Evolutionary conservation across 2,113 vertebrate species (phyloP).

Genomic region (Hepsetus odoe): DNA sequence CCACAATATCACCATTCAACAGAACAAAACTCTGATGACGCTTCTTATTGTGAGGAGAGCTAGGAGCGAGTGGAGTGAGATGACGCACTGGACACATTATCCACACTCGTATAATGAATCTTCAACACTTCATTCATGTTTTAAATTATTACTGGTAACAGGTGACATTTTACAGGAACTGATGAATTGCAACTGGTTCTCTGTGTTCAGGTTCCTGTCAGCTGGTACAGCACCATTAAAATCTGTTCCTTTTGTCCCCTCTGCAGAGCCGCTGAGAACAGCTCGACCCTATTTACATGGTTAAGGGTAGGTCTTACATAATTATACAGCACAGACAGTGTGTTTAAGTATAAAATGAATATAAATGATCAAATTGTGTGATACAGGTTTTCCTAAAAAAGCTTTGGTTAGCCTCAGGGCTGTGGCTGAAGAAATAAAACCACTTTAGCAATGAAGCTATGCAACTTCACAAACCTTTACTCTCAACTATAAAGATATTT

Average conservation of each 20-base stretch:
- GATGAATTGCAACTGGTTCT: background rate
- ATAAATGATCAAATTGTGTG: no score
- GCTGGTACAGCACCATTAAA: background rate
- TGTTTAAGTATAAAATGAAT: no score
- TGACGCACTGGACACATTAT: background rate
- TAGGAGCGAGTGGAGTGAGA: slow-evolving; percentile 59
- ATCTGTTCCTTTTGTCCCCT: background rate
- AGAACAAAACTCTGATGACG: slow-evolving; percentile 70
- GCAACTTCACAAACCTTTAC: slow-evolving; percentile 29
- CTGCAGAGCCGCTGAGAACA: background rate
- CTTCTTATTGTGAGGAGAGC: slow-evolving; percentile 67
- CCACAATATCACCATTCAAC: slow-evolving; percentile 82
- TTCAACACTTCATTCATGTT: background rate
- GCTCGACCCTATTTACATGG: background rate
- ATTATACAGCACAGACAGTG: no score
- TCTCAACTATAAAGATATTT: background rate
- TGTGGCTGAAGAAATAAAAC: no score
- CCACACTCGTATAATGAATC: background rate
- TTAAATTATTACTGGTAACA: slow-evolving; percentile 5
- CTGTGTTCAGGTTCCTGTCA: background rate
- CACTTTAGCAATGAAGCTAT: background rate
- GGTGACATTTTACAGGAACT: background rate
- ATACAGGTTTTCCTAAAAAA: no score
- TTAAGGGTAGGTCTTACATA: no score
- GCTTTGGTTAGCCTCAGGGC: no score